A percentile compares a stretch with the other conserved stretches of the same genome.
These are phyloP conservation scores for Meda fulgida DNA, from an alignment of 2,797 vertebrate species.

Conservation along the genomic window DNA sequence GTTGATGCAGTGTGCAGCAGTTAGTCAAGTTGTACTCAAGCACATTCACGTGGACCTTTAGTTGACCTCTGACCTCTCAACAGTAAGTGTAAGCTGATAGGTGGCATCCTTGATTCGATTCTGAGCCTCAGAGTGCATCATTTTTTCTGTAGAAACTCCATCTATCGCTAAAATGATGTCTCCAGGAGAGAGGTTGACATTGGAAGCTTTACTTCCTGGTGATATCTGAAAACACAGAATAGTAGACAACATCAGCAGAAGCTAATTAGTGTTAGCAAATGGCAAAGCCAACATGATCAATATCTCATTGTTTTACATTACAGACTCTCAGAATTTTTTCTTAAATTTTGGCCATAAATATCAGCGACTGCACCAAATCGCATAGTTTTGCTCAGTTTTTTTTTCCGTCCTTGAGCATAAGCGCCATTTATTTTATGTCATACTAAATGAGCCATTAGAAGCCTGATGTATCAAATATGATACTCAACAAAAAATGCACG, in stretches of 20 bases:
- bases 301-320: not conserved
- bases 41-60: not conserved
- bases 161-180: slow-evolving; percentile 93
- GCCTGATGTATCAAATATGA: not conserved
- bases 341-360: not conserved
- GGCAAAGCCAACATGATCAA: not conserved
- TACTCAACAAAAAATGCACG: not conserved
- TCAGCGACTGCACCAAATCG: not conserved
- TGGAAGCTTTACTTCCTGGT: slow-evolving; percentile 91
- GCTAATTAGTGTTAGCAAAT: not conserved
- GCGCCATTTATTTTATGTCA: not conserved
- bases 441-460: not conserved
- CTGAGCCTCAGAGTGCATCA: slow-evolving; percentile 96
- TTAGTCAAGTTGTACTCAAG: not conserved
- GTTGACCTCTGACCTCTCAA: slow-evolving; percentile 83
- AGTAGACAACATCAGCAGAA: not conserved
- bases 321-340: not conserved
- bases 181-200: slow-evolving; percentile 88
- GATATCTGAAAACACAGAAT: slow-evolving; percentile 81
- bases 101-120: slow-evolving; percentile 90
- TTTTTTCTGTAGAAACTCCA: slow-evolving; percentile 84
- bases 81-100: slow-evolving; percentile 85
- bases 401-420: not conserved
- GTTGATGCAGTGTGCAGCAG: not conserved
- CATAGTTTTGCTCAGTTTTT: not conserved